Base-by-base conservation (phyloP, 1,140 invertebrate genomes). In the Saccostrea glomerata region DNA sequence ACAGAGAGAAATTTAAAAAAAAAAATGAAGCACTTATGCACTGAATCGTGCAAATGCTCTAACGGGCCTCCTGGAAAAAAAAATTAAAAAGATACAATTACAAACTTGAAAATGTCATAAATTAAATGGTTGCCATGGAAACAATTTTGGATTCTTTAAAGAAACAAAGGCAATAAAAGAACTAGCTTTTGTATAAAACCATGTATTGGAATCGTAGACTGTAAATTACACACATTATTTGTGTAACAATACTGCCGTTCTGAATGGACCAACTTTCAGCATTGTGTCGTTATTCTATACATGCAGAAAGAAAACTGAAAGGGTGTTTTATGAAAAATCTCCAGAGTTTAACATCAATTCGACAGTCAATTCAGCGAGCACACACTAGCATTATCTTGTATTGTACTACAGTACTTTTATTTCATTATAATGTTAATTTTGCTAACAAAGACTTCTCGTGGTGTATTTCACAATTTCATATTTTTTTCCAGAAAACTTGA, bases 341-440 rank as follows among this genome's bases (percentile, higher is more conserved):
- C 70, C 70, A 77, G 70, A 77, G 70, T 77, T 77, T 77, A 77
- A 77, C 70, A 77, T 77, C 70, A 77, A 77, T 77, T 77, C 70
- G 25, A 30, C 70, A 77, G 70, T 11, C 70, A 6, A 77, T 77
- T 77, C 70, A 77, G 70, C 70, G 23, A 30, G 70, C 70, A 30
- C 25, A 77, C 25, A 36, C 70, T 25, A 77, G 70, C 23, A 77
- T 77, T 77, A 77, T 30, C 23, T 15, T 25, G 30, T 77, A 77
- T 77, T 77, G 23, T 30, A 30, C 5, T 36, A 12, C 25, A 30
- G 70, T 77, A 77, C 25, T 36, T 25, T 77, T 30, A 30, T 77
- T 25, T 77, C 70, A 77, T 77, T 77, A 77, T 77, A 77, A 77
- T 77, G 70, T 77, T 77, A 77, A 77, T 77, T 77, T 77, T 25